A percentile compares a stretch with the other conserved stretches of the same genome.
phyloP scores from a whole-genome alignment of 2,888 invertebrate genomes.

The Brachypterus glaber region DNA sequence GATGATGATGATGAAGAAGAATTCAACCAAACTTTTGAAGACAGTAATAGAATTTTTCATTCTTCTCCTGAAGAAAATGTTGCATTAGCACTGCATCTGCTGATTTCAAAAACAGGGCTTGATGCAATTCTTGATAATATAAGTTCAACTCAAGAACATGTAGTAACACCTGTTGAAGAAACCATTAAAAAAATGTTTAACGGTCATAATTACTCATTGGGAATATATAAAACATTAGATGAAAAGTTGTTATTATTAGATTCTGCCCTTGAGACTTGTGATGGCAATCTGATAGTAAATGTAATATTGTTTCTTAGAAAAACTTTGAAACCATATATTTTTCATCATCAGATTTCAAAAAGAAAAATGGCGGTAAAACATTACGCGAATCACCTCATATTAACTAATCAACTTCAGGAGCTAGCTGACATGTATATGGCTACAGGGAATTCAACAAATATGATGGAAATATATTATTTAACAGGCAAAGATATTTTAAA shows the following conservation, averaged over 20 bases:
- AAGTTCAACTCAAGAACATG: constrained; percentile 22
- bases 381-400: constrained; percentile 64
- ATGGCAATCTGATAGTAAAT: constrained; percentile 67
- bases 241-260: constrained; percentile 65
- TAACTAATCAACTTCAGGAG: constrained; percentile 56
- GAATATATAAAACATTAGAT: constrained; percentile 42
- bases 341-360: constrained; percentile 59
- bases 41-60: constrained; percentile 23
- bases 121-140: constrained; percentile 43
- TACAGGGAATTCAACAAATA: no score
- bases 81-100: constrained; percentile 30
- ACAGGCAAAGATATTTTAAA: constrained; percentile 25
- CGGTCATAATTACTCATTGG: constrained; percentile 44
- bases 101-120: constrained; percentile 32
- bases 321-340: constrained; percentile 61
- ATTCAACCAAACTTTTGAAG: not conserved
- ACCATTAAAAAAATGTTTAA: constrained; percentile 45
- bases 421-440: constrained; percentile 64
- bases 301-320: constrained; percentile 65
- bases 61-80: constrained; percentile 26
- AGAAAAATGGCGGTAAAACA: constrained; percentile 62
- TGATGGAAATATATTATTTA: constrained; percentile 31
- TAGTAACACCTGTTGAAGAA: constrained; percentile 37
- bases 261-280: constrained; percentile 58
- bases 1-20: constrained; percentile 69